A percentile compares a stretch with the other conserved stretches of the same genome.
Conservation (phyloP, 2,797 vertebrate genomes). For the Capromys pilorides region DNA sequence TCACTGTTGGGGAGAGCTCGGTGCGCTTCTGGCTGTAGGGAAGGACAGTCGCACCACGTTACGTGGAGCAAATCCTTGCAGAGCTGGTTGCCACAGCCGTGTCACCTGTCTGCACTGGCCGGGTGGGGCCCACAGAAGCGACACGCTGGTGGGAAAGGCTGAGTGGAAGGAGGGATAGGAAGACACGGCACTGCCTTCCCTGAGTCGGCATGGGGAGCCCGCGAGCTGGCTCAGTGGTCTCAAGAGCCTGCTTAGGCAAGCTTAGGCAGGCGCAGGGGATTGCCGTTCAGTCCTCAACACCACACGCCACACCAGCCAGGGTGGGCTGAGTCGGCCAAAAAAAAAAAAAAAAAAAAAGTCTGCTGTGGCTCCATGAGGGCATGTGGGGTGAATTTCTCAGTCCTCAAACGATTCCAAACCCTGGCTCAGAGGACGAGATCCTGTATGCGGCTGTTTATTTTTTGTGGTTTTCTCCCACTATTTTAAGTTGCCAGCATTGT, state of each 20-base stretch:
- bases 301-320: too few species aligned
- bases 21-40: not conserved
- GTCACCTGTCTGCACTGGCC: not conserved
- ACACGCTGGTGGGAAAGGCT: not conserved
- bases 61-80: not conserved
- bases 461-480: not conserved
- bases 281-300: too few species aligned
- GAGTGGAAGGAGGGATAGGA: not conserved
- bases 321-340: too few species aligned
- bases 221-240: too few species aligned
- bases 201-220: not conserved
- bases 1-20: not conserved
- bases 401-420: not conserved
- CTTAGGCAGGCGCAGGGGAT: too few species aligned
- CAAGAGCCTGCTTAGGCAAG: too few species aligned
- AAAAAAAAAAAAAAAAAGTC: not conserved
- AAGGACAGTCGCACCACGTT: not conserved
- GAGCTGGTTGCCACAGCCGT: too few species aligned
- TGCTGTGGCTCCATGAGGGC: too few species aligned
- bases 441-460: not conserved
- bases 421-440: not conserved
- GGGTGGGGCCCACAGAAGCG: not conserved
- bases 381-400: too few species aligned
- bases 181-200: too few species aligned
- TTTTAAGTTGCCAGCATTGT: not conserved